These are phyloP conservation scores for Cliona cf. orientalis DNA, from an alignment of 37 sponge, comb jelly and placozoan genomes.

Conservation along the genomic window DNA sequence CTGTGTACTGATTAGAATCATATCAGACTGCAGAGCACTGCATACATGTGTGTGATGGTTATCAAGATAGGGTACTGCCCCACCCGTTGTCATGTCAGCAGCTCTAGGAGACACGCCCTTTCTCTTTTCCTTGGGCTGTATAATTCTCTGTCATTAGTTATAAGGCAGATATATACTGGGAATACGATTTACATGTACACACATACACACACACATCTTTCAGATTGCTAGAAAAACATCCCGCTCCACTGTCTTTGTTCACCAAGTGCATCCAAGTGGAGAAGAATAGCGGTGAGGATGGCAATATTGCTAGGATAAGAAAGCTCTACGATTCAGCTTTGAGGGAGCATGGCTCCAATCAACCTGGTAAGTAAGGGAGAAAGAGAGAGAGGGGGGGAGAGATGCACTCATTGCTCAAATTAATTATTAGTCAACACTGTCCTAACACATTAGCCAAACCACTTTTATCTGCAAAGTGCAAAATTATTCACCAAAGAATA, in stretches of 20 bases:
- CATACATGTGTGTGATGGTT: no score
- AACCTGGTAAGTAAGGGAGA: constrained; percentile 35
- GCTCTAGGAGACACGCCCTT: no score
- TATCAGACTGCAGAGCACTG: no score
- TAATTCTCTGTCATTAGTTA: background rate
- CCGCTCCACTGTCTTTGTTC: constrained; percentile 50
- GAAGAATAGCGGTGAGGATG: constrained; percentile 4
- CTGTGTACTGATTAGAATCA: constrained; percentile 2
- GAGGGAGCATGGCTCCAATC: constrained; percentile 25
- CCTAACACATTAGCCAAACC: background rate
- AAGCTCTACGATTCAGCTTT: constrained; percentile 41
- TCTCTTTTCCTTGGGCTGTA: no score
- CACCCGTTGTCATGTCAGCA: no score
- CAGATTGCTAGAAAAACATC: constrained; percentile 14
- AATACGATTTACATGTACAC: background rate
- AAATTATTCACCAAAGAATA: background rate
- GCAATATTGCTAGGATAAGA: constrained; percentile 25
- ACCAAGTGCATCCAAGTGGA: constrained; percentile 57
- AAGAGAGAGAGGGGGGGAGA: background rate
- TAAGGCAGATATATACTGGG: background rate
- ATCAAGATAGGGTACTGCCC: no score
- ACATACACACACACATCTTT: background rate
- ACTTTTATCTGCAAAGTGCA: background rate
- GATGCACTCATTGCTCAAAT: no score
- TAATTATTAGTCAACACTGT: background rate